A percentile compares a stretch with the other conserved stretches of the same genome.
Evolutionary conservation across 2,113 vertebrate species (phyloP).

Genomic region (Macquaria australasica): DNA sequence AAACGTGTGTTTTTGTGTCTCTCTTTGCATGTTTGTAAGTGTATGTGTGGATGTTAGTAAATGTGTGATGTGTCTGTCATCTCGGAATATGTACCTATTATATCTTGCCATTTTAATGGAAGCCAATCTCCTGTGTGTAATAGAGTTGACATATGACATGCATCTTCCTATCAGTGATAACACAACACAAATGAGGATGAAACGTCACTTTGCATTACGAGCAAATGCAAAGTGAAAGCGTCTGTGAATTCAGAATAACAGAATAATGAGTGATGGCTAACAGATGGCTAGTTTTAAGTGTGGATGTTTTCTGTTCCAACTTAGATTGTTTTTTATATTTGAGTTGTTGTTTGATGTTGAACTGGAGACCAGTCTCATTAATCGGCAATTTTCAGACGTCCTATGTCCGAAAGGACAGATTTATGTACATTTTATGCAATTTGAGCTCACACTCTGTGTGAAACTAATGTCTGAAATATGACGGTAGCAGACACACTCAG

Average conservation of each 20-base stretch:
- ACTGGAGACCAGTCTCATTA: background rate
- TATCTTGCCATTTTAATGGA: conserved; percentile 21
- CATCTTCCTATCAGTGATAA: conserved; percentile 1
- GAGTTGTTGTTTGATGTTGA: background rate
- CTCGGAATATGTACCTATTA: background rate
- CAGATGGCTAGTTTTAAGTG: background rate
- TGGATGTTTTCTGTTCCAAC: background rate
- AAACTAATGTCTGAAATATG: background rate
- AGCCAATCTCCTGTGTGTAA: conserved; percentile 22
- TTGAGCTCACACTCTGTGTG: background rate
- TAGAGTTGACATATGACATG: conserved; percentile 28
- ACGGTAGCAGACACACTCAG: background rate
- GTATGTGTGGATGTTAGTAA: background rate
- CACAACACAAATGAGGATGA: conserved; percentile 5
- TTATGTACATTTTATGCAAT: background rate
- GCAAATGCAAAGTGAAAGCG: conserved; percentile 1
- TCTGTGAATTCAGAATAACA: background rate
- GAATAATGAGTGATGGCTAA: background rate
- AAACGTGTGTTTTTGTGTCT: background rate
- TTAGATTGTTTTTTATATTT: background rate
- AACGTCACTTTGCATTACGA: conserved; percentile 18
- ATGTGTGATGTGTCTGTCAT: background rate
- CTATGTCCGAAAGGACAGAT: background rate
- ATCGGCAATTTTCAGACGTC: background rate
- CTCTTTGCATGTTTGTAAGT: background rate